phyloP scores from a whole-genome alignment of 2,888 invertebrate species.

The Caradrina clavipalpis region DNA sequence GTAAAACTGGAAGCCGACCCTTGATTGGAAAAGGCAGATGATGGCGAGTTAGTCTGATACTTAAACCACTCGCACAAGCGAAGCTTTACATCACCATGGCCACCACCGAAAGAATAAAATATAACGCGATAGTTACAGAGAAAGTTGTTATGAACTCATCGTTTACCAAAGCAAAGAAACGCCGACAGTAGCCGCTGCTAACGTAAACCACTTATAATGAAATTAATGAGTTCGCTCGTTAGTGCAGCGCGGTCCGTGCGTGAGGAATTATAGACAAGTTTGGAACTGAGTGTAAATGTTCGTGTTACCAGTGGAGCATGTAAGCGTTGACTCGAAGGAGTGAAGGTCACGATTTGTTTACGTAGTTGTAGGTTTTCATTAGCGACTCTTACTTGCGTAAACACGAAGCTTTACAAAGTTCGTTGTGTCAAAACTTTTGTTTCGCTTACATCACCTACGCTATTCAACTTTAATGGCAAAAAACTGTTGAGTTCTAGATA shows the following conservation, averaged over 20 bases:
- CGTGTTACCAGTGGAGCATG: neutral
- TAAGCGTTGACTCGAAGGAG: neutral
- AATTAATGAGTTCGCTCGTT: slow-evolving; percentile 9
- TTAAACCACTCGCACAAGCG: neutral
- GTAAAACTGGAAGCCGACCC: too few relatives aligned
- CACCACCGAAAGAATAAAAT: neutral
- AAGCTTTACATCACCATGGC: neutral
- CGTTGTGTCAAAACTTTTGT: slow-evolving; percentile 5
- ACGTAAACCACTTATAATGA: neutral
- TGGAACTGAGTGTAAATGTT: neutral
- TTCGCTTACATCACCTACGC: neutral
- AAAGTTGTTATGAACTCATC: slow-evolving; percentile 3
- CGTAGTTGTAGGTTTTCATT: neutral
- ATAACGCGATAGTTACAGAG: slow-evolving; percentile 1
- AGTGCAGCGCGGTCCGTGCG: neutral
- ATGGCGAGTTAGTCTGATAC: too few relatives aligned
- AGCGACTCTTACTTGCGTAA: neutral
- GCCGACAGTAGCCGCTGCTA: neutral
- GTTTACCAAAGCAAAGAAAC: neutral
- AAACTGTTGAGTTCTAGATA: neutral
- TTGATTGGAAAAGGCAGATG: too few relatives aligned
- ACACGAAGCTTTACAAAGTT: neutral
- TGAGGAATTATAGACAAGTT: neutral
- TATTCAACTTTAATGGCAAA: neutral
- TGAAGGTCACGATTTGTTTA: slow-evolving; percentile 14